A percentile compares a stretch with the other conserved stretches of the same genome.
Evolutionary conservation across 2,113 vertebrate genomes (phyloP).

Genomic region (Percopsis transmontana): DNA sequence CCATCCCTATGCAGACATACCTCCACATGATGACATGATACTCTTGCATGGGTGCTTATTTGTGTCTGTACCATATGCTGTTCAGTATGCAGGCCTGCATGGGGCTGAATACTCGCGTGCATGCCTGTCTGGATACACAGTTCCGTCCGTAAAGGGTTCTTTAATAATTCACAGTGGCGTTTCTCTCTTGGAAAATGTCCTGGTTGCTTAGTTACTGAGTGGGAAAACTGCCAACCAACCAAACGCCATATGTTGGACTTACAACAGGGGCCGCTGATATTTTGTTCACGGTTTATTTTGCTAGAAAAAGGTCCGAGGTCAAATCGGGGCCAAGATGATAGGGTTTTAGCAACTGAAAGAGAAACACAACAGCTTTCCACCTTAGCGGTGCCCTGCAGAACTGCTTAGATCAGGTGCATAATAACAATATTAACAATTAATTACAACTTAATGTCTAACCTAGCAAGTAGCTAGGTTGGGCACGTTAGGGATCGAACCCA

Average conservation of each 20-base stretch:
- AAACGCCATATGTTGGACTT: slow-evolving; percentile 59
- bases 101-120: not conserved
- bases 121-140: not conserved
- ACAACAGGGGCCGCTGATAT: slow-evolving; percentile 43
- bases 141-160: not conserved
- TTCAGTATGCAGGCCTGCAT: not conserved
- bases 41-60: slow-evolving; percentile 6
- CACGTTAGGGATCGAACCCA: no score
- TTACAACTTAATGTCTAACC: no score
- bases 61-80: slow-evolving; percentile 11
- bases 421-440: no score
- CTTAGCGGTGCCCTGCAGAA: no score
- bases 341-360: slow-evolving; percentile 22
- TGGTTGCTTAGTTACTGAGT: slow-evolving; percentile 37
- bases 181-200: slow-evolving; percentile 13
- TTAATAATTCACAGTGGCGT: slow-evolving; percentile 36
- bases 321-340: slow-evolving; percentile 38
- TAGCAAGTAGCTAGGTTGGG: no score
- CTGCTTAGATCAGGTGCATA: no score
- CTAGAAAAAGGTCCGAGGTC: slow-evolving; percentile 43
- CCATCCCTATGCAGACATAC: no score
- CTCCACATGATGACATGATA: no score
- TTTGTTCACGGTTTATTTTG: not conserved
- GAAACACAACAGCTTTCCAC: not conserved
- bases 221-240: slow-evolving; percentile 46